Base-by-base conservation (phyloP, 1,140 invertebrate genomes). In the Diabrotica virgifera region DNA sequence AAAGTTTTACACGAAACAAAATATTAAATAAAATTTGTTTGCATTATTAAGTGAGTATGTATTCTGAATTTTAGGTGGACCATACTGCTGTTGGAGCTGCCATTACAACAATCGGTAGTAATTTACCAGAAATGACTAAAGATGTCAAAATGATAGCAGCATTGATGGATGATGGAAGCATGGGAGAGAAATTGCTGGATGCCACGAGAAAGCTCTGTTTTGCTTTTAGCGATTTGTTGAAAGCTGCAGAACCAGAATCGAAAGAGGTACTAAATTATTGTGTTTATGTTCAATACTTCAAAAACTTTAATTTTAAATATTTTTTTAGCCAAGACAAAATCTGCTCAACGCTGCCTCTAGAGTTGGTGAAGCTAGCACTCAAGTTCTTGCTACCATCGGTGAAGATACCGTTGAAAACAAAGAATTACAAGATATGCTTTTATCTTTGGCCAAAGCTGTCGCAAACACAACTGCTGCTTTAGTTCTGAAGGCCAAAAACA, bases 61-160 rank as follows among this genome's bases (percentile, higher is more conserved):
- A 8, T 46, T 46, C 4, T n/a, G 4, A 46, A 10, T 57, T 9
- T 57, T 36, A 57, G 55, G 60, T 93, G 5, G 96, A 99, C 80
- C 93, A 95, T 76, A 93, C 91, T n/a, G 93, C 95, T 9, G 94
- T 99, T 2, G 96, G 96, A 0, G 93, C 95, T 0, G 97, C 97
- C 6, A 96, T 99, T 63, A 94, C 94, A 7, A 97, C 96, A 36
- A 99, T 99, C 71, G 94, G 96, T 7, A 94, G 89, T 61, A 98
- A 98, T 74, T 83, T 99, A 64, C 95, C 96, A 0, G 95, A 98
- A 81, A 95, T 99, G 84, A 94, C 95, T 0, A 93, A 94, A 74
- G 95, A 87, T 54, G 95, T 99, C 2, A 88, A 92, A 63, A 92
- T 97, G 85, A 91, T 99, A 69, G 96, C 97, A 7, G 94, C 96